phyloP scores from a whole-genome alignment of 2,888 invertebrate genomes.

The Drosophila leonis region DNA sequence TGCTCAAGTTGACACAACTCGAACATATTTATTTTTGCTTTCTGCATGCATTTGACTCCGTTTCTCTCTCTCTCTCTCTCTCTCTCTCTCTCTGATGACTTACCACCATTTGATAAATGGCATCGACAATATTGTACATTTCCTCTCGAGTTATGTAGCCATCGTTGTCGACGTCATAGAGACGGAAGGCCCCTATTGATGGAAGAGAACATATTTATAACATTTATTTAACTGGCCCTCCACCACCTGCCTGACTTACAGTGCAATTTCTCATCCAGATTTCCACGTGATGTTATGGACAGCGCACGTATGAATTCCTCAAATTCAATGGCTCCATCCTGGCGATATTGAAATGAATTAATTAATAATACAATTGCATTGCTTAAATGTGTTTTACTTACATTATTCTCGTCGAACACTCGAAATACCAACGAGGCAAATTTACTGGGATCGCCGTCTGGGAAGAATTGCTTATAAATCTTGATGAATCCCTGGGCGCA shows the following conservation, averaged over 20 bases:
- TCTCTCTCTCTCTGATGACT: slow-evolving; percentile 45
- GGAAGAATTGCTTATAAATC: slow-evolving; percentile 99
- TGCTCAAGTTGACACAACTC: neutral
- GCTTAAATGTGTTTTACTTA: slow-evolving; percentile 90
- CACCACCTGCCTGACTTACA: slow-evolving; percentile 89
- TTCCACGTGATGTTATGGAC: slow-evolving; percentile 99
- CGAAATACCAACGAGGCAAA: slow-evolving; percentile 99
- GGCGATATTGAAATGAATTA: neutral
- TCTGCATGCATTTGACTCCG: neutral
- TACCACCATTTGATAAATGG: slow-evolving; percentile 99
- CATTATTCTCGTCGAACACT: slow-evolving; percentile 99
- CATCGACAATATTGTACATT: slow-evolving; percentile 98
- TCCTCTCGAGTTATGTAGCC: slow-evolving; percentile 98
- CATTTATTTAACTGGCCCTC: neutral
- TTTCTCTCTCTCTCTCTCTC: neutral
- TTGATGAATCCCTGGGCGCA: slow-evolving; percentile 96
- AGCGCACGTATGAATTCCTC: slow-evolving; percentile 99
- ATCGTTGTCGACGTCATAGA: slow-evolving; percentile 98
- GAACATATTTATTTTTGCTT: neutral
- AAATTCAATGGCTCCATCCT: slow-evolving; percentile 99
- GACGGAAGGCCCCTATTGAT: slow-evolving; percentile 95
- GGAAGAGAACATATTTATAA: slow-evolving; percentile 87
- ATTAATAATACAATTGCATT: neutral
- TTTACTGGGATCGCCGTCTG: slow-evolving; percentile 99
- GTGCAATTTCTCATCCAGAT: slow-evolving; percentile 98